These are phyloP conservation scores for Allophyes oxyacanthae DNA, from an alignment of 2,888 invertebrate species.

Conservation along the genomic window DNA sequence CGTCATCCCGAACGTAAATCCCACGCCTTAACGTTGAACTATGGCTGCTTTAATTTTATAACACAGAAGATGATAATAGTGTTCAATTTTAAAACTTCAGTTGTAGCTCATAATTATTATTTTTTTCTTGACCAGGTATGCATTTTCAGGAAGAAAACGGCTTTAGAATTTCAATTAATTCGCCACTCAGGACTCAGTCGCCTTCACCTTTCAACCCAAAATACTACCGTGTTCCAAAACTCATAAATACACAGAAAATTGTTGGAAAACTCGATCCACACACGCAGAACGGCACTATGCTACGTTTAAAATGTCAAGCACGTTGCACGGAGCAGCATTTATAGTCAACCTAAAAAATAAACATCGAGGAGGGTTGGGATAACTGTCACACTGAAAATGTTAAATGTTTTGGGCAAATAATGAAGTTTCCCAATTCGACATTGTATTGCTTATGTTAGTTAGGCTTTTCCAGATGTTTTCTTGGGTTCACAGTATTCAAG, in stretches of 20 bases:
- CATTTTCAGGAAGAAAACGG: not conserved
- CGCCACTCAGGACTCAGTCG: not conserved
- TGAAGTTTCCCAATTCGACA: conserved; percentile 27
- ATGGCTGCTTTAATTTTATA: too few relatives aligned
- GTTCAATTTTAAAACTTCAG: too few relatives aligned
- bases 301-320: conserved; percentile 65
- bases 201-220: conserved; percentile 4
- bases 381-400: conserved; percentile 43
- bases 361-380: conserved; percentile 43
- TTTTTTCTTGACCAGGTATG: too few relatives aligned
- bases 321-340: conserved; percentile 54
- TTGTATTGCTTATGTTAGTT: conserved; percentile 26
- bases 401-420: conserved; percentile 54
- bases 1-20: too few relatives aligned
- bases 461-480: conserved; percentile 21
- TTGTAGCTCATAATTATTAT: too few relatives aligned
- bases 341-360: conserved; percentile 60
- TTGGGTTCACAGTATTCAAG: conserved; percentile 12
- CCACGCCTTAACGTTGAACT: too few relatives aligned
- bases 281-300: conserved; percentile 54
- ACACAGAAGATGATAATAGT: too few relatives aligned
- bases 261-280: conserved; percentile 63
- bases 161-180: not conserved
- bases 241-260: conserved; percentile 57
- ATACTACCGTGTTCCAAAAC: conserved; percentile 24